Evolutionary conservation across 1,140 invertebrate species (phyloP).

Genomic region (Mactra quadrangularis): DNA sequence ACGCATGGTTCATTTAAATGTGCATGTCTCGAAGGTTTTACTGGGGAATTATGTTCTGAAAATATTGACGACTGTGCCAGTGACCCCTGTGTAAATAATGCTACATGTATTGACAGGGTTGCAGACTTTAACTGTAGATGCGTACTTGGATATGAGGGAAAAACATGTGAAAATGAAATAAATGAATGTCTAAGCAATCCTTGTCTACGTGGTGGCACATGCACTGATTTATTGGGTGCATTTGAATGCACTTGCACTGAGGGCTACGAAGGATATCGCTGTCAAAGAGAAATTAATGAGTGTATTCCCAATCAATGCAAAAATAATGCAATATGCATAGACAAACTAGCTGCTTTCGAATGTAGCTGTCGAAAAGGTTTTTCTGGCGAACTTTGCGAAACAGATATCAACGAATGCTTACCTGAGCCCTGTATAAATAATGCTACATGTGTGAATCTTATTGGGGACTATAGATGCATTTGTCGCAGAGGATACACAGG

Average conservation of each 20-base stretch:
- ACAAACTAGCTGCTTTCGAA: not conserved
- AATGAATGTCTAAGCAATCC: conserved; percentile 8
- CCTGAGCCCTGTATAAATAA: conserved; percentile 7
- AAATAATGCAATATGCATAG: conserved; percentile 13
- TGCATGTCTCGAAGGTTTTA: conserved; percentile 88
- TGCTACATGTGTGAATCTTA: conserved; percentile 4
- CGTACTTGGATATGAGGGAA: not conserved
- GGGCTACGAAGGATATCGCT: not conserved
- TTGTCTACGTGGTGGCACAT: not conserved
- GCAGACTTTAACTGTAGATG: not conserved
- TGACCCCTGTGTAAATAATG: not conserved
- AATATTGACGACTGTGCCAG: conserved; percentile 13
- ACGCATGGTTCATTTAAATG: conserved; percentile 26
- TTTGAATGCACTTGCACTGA: not conserved
- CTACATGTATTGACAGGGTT: not conserved
- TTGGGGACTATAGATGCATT: not conserved
- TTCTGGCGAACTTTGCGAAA: conserved; percentile 13
- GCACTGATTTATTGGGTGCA: not conserved
- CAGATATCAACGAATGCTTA: conserved; percentile 21
- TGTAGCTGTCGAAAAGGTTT: conserved; percentile 12
- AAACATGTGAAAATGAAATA: not conserved
- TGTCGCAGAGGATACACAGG: conserved; percentile 22
- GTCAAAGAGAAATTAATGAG: conserved; percentile 24
- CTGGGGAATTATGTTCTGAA: conserved; percentile 2
- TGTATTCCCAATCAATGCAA: conserved; percentile 7